A percentile compares a stretch with the other conserved stretches of the same genome.
These are phyloP conservation scores for Dipodomys merriami DNA, from an alignment of 2,113 vertebrate species.

Conservation along the genomic window DNA sequence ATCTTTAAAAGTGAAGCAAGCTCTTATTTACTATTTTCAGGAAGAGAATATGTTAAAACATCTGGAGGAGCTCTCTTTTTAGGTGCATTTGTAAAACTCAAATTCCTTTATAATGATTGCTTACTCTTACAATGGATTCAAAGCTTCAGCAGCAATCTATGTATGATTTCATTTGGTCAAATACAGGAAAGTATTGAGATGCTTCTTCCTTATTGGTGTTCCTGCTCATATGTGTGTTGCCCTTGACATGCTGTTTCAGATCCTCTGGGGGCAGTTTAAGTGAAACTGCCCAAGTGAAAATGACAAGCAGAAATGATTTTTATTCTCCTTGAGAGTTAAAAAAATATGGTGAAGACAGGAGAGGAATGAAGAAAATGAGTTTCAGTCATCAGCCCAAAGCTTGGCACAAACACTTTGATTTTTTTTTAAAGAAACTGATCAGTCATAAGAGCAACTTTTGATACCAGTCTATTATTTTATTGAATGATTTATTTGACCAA, in stretches of 20 bases:
- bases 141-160: not conserved
- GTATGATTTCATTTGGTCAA: constrained; percentile 7
- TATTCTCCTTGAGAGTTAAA: constrained; percentile 36
- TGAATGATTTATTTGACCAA: constrained; percentile 40
- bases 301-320: constrained; percentile 44
- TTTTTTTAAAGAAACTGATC: constrained; percentile 58
- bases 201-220: not conserved
- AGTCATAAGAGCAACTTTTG: constrained; percentile 54
- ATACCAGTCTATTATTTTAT: constrained; percentile 32
- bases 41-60: not conserved
- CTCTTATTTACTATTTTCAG: constrained; percentile 55
- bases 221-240: not conserved
- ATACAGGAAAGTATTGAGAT: not conserved
- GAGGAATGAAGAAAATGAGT: constrained; percentile 49
- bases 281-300: constrained; percentile 65
- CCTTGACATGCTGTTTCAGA: constrained; percentile 50
- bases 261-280: constrained; percentile 48
- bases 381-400: constrained; percentile 37
- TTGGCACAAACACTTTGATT: constrained; percentile 40
- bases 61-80: not conserved
- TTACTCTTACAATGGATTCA: not conserved
- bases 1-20: constrained; percentile 30
- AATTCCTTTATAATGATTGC: not conserved
- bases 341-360: constrained; percentile 12
- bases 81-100: not conserved